Base-by-base conservation (phyloP, 2,797 vertebrate genomes). In the Melanotaenia boesemani region DNA sequence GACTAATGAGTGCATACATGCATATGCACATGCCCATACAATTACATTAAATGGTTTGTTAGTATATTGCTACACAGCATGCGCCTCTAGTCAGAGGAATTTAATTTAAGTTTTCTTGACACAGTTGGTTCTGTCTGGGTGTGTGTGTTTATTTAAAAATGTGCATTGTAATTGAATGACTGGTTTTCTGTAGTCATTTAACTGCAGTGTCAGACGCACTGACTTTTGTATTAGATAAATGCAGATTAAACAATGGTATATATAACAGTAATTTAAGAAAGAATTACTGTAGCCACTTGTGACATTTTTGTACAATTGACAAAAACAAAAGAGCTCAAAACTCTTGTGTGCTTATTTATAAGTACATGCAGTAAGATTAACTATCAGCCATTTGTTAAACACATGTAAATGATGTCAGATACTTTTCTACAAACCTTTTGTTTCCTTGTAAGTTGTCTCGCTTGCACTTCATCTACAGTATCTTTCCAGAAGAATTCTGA, bases 361-460 rank as follows among this genome's bases (percentile, higher is more conserved):
- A 11, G 58, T 74, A 80, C 36, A 61, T 61, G 5, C 9, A 52
- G 9, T 13, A 41, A 36, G 22, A 67, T 30, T 15, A 80, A 30
- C 55, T 37, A 18, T 59, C 37, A 66, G 57, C 20, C 9, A 65
- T 83, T 72, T 83, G 69, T 64, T 56, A 15, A 65, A 68, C 67
- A 83, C 48, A 71, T 57, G 10, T 22, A 16, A 76, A 66, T 73
- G 67, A 70, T 77, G 58, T 57, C 81, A 76, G 55, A 82, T 77
- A 57, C 20, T 62, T 77, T 39, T 30, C 54, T 78, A 24, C 6
- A 32, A 58, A 74, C 50, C 26, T 77, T 77, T 72, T n/a, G 44
- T 30, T 78, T 46, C 74, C 67, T 7, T 3, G 26, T 13, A 56
- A 24, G 22, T 26, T 56, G 26, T 15, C 12, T 46, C 46, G 2